Conservation (phyloP, 1,140 invertebrate genomes). For the Rhopalosiphum maidis region DNA sequence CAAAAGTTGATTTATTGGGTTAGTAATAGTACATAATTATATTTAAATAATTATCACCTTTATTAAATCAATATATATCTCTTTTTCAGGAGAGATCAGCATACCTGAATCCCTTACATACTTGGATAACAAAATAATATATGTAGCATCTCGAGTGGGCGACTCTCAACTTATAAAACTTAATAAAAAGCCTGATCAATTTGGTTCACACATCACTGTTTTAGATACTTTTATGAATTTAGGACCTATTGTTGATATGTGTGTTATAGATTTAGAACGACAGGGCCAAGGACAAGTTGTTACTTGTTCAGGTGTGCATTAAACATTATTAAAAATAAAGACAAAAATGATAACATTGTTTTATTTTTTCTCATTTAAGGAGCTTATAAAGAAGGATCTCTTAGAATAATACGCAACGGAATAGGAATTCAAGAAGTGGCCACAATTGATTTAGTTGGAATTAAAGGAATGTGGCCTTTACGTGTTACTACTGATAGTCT, state of each 20-base stretch:
- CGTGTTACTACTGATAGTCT: constrained; percentile 71
- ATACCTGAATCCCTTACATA: constrained; percentile 99
- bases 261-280: constrained; percentile 93
- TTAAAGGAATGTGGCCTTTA: constrained; percentile 97
- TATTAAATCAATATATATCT: constrained; percentile 22
- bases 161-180: constrained; percentile 96
- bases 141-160: constrained; percentile 93
- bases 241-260: constrained; percentile 97
- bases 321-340: not conserved
- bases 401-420: constrained; percentile 96
- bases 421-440: constrained; percentile 98
- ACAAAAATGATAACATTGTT: not conserved
- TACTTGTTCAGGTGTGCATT: constrained; percentile 85
- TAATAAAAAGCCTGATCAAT: constrained; percentile 83
- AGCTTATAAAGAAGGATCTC: constrained; percentile 95
- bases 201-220: constrained; percentile 87
- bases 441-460: constrained; percentile 93
- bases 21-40: constrained; percentile 61
- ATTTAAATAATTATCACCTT: not conserved
- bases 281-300: constrained; percentile 98
- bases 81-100: constrained; percentile 80
- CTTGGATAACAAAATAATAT: constrained; percentile 97
- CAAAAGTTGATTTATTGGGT: constrained; percentile 92
- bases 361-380: constrained; percentile 64
- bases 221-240: constrained; percentile 98